Evolutionary conservation across 2,113 vertebrate species (phyloP), one percentile per base, ranked within the genome.

Genomic region (Argyrosomus japonicus): DNA sequence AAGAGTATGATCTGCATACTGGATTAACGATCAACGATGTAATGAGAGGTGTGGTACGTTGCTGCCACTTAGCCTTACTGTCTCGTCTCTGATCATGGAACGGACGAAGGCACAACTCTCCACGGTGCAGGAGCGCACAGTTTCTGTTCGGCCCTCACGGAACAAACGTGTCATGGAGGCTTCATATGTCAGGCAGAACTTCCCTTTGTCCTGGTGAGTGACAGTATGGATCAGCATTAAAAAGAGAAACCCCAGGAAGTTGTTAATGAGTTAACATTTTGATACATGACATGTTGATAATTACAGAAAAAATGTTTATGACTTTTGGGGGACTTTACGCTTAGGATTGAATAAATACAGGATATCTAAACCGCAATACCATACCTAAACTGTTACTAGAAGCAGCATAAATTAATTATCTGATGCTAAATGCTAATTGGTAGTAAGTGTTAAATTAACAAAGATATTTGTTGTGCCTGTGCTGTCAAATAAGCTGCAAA

Each of bases 131-230:
- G 98, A 99, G 1, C 98, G 97, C 68, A 99, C 98, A 0, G 98
- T 99, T 93, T 99, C 98, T 0, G 98, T 99, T 65, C 98, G 95
- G 57, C 98, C 98, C 81, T 99, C 98, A 21, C 97, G 95, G 95
- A 97, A 99, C 74, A 99, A 85, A n/a, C 98, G 97, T 0, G 98
- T 99, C 98, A 99, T 99, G 71, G 98, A 99, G 3, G 98, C 98
- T 79, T 99, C 98, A 0, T 99, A 99, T 0, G 98, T 99, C 86
- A 99, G 93, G 87, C 95, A 99, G 90, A 99, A 99, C 78, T 97
- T 98, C 17, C 95, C 95, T 95, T 98, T 99, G 89, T 99, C 97
- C 98, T 99, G 89, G 68, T 58, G 57, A 69, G 18, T 51, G n/a
- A 74, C 4, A 1, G 11, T 0, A 0, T 15, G 17, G 19, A 9